Conservation (phyloP, 2,888 invertebrate genomes). For the Drosophila dives region DNA sequence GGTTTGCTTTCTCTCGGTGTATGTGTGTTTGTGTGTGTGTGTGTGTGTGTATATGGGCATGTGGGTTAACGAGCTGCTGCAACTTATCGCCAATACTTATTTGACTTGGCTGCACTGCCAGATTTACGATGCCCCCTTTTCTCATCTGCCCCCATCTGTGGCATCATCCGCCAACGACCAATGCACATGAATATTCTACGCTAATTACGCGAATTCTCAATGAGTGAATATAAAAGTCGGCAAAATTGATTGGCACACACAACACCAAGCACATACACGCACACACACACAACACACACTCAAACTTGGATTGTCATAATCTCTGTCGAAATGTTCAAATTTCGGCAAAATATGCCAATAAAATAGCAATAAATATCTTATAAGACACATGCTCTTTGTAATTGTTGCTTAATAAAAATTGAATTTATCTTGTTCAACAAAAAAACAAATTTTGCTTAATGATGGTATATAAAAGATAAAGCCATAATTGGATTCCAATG, state of each 20-base stretch:
- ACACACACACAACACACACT: conserved; percentile 30
- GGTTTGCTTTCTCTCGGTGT: neutral
- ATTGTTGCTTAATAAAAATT: conserved; percentile 56
- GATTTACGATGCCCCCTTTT: conserved; percentile 56
- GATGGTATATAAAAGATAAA: neutral
- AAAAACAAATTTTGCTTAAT: conserved; percentile 25
- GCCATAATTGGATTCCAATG: conserved; percentile 7
- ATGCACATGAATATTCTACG: conserved; percentile 61
- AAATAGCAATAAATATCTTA: conserved; percentile 51
- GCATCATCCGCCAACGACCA: conserved; percentile 45
- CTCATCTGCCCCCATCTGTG: conserved; percentile 36
- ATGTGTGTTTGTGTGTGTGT: neutral
- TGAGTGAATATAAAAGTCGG: conserved; percentile 80
- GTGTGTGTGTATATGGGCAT: conserved; percentile 6
- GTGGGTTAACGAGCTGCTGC: conserved; percentile 70
- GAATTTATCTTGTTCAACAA: conserved; percentile 45
- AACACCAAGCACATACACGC: conserved; percentile 32
- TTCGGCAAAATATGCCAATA: conserved; percentile 53
- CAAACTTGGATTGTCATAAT: conserved; percentile 68
- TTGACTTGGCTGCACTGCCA: conserved; percentile 54
- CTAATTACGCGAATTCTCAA: conserved; percentile 72
- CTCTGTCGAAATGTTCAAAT: conserved; percentile 51
- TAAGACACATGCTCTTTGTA: conserved; percentile 26
- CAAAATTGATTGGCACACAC: conserved; percentile 75
- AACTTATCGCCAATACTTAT: conserved; percentile 66